Percentiles rank a stretch among this genome's conserved stretches.
Evolutionary conservation across 2,888 invertebrate genomes (phyloP).

Genomic region (Dilophus febrilis): DNA sequence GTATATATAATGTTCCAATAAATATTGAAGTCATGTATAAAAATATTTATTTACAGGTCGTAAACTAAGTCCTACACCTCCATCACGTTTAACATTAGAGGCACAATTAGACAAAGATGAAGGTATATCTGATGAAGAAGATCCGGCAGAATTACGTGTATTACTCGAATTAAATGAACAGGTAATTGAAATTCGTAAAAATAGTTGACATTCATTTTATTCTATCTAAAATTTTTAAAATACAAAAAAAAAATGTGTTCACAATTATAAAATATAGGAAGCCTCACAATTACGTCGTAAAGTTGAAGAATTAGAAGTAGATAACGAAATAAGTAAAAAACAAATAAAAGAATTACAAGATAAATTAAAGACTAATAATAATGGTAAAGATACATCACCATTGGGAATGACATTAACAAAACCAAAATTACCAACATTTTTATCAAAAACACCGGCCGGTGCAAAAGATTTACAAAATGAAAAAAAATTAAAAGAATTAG

Average conservation of each 20-base stretch:
- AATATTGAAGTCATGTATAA: too few relatives aligned
- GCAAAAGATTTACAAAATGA: conserved; percentile 10
- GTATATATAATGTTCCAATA: too few relatives aligned
- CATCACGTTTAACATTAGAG: conserved; percentile 45
- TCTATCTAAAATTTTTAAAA: neutral
- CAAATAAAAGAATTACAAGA: conserved; percentile 63
- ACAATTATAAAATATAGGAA: too few relatives aligned
- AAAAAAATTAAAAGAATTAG: conserved; percentile 36
- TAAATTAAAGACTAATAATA: conserved; percentile 37
- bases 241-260: conserved; percentile 6
- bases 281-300: conserved; percentile 65
- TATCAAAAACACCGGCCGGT: conserved; percentile 13
- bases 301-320: conserved; percentile 67
- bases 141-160: conserved; percentile 65
- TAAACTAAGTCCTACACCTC: conserved; percentile 50
- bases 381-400: conserved; percentile 8
- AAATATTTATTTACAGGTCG: conserved; percentile 40
- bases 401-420: conserved; percentile 6
- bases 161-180: conserved; percentile 79
- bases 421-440: conserved; percentile 11
- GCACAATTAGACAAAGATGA: conserved; percentile 51
- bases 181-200: conserved; percentile 30
- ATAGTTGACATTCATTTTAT: conserved; percentile 1
- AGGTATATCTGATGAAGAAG: conserved; percentile 60
- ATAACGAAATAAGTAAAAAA: conserved; percentile 53